Evolutionary conservation across 2,888 invertebrate species (phyloP).

Genomic region (Pyrrhia umbra): DNA sequence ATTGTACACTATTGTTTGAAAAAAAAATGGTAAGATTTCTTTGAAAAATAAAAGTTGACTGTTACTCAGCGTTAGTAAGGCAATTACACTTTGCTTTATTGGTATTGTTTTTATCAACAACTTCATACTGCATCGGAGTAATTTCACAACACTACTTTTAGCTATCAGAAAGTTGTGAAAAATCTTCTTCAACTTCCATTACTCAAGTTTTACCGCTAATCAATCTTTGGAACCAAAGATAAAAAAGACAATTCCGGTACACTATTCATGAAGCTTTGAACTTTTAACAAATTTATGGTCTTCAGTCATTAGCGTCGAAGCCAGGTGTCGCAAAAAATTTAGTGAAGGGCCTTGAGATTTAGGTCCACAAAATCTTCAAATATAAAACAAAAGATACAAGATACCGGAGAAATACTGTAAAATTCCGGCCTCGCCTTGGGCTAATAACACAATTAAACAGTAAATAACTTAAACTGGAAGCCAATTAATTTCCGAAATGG

Average conservation of each 20-base stretch:
- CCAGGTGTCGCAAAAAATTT: conserved; percentile 28
- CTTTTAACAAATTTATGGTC: conserved; percentile 18
- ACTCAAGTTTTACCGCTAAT: conserved; percentile 33
- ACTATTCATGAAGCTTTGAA: conserved; percentile 29
- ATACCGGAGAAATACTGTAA: conserved; percentile 18
- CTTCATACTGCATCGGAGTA: not conserved
- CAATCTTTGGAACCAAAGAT: conserved; percentile 22
- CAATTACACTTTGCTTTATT: conserved; percentile 27
- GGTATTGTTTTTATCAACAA: conserved; percentile 5
- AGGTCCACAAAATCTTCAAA: conserved; percentile 16
- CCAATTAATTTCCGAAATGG: conserved; percentile 59
- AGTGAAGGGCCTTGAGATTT: not conserved
- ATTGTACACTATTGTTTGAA: conserved; percentile 11
- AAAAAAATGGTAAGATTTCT: conserved; percentile 28
- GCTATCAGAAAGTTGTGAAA: conserved; percentile 6
- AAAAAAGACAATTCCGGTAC: conserved; percentile 31
- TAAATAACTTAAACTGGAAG: conserved; percentile 54
- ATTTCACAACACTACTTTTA: conserved; percentile 4
- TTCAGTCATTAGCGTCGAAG: conserved; percentile 30
- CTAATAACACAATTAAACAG: conserved; percentile 54
- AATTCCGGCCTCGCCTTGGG: conserved; percentile 22
- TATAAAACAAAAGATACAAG: conserved; percentile 27
- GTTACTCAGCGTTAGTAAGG: conserved; percentile 22
- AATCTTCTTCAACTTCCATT: conserved; percentile 14
- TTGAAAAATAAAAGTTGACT: conserved; percentile 29